A percentile compares a stretch with the other conserved stretches of the same genome.
These are phyloP conservation scores for Pipa parva DNA, from an alignment of 2,113 vertebrate genomes.

Conservation along the genomic window DNA sequence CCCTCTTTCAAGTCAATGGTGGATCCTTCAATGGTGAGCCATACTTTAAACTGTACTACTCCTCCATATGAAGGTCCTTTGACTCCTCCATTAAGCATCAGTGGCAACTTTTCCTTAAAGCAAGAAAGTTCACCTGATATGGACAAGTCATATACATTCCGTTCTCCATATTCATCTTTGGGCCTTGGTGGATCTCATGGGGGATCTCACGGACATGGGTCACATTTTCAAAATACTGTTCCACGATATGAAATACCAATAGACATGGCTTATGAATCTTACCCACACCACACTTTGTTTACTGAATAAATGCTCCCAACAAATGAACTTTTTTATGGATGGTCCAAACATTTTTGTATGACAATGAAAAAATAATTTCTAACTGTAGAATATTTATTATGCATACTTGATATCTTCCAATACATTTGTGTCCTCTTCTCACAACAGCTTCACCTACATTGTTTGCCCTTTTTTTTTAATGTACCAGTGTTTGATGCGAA, in stretches of 20 bases:
- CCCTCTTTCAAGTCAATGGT: slow-evolving; percentile 70
- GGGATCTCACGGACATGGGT: slow-evolving; percentile 58
- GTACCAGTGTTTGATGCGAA: neutral
- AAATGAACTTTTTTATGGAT: neutral
- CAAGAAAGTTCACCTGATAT: slow-evolving; percentile 84
- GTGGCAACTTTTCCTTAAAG: slow-evolving; percentile 89
- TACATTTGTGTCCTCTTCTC: neutral
- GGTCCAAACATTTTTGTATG: neutral
- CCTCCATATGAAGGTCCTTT: slow-evolving; percentile 89
- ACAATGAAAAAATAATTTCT: neutral
- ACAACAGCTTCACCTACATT: neutral
- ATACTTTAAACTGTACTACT: slow-evolving; percentile 73
- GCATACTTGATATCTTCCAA: neutral
- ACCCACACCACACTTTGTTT: slow-evolving; percentile 74
- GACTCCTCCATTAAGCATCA: slow-evolving; percentile 89
- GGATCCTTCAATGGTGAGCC: slow-evolving; percentile 68
- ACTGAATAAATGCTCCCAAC: slow-evolving; percentile 64
- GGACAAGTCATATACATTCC: slow-evolving; percentile 74
- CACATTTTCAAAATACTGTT: slow-evolving; percentile 67
- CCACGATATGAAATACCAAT: slow-evolving; percentile 82
- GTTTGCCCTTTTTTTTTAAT: neutral
- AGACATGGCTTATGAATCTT: slow-evolving; percentile 83
- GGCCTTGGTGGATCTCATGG: slow-evolving; percentile 67
- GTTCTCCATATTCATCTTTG: slow-evolving; percentile 61
- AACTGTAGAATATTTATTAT: neutral